phyloP scores from a whole-genome alignment of 2,113 vertebrate species.

The Uropsilus gracilis region DNA sequence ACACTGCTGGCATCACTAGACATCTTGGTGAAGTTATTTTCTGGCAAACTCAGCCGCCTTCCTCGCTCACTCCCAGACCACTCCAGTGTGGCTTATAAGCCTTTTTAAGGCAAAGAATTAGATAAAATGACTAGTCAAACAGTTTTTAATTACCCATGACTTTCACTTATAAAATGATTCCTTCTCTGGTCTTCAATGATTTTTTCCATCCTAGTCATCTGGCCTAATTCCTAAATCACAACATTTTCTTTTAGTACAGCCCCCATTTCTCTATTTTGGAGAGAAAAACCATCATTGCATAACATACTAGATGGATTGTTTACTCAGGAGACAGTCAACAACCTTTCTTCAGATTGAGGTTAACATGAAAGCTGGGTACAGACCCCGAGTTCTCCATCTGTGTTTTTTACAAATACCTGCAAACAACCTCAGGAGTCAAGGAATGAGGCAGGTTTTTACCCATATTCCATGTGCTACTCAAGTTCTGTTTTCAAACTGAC shows the following conservation, averaged over 20 bases:
- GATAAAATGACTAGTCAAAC: neutral
- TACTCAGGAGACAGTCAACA: neutral
- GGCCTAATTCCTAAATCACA: constrained; percentile 40
- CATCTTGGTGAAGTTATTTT: constrained; percentile 87
- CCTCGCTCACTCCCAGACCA: no score
- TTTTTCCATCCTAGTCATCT: constrained; percentile 51
- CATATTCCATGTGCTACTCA: neutral
- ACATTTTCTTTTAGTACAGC: neutral
- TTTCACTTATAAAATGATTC: neutral
- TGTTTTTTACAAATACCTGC: neutral
- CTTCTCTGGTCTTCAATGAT: neutral
- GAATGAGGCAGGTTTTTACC: neutral
- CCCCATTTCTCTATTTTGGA: neutral
- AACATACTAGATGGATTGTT: neutral
- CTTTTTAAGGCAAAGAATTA: neutral
- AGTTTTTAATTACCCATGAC: neutral
- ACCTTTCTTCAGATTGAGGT: neutral
- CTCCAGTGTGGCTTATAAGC: no score
- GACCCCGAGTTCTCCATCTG: neutral
- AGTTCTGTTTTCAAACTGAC: neutral
- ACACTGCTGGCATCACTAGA: constrained; percentile 94
- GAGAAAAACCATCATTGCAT: constrained; percentile 29
- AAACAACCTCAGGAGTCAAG: neutral
- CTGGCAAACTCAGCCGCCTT: constrained; percentile 53
- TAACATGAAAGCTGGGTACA: neutral